These are phyloP conservation scores for Macrobrachium nipponense DNA, from an alignment of 1,140 invertebrate genomes.

Conservation along the genomic window DNA sequence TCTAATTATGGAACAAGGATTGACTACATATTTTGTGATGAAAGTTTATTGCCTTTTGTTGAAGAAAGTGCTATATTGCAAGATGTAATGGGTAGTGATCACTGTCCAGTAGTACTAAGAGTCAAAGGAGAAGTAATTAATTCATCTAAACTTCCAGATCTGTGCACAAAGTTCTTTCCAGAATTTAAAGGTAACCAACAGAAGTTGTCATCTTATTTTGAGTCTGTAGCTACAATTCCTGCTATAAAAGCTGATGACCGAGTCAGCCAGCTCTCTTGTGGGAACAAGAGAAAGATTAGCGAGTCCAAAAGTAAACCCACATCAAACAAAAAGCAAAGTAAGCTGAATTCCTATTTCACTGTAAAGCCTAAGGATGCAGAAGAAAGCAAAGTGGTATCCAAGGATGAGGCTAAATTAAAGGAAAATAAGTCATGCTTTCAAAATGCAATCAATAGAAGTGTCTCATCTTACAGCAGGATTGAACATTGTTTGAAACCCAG, in stretches of 20 bases:
- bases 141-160: slow-evolving; percentile 67
- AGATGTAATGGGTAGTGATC: slow-evolving; percentile 74
- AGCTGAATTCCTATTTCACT: slow-evolving; percentile 46
- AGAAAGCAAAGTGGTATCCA: background rate
- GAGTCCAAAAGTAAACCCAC: slow-evolving; percentile 35
- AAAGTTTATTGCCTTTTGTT: slow-evolving; percentile 67
- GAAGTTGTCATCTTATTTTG: slow-evolving; percentile 70
- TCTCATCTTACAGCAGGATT: background rate
- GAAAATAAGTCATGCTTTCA: background rate
- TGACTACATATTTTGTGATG: slow-evolving; percentile 73
- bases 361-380: background rate
- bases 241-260: background rate
- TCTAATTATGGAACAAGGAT: slow-evolving; percentile 75
- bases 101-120: slow-evolving; percentile 72
- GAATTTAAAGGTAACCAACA: slow-evolving; percentile 73
- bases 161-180: slow-evolving; percentile 72
- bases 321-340: slow-evolving; percentile 47
- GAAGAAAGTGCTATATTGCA: slow-evolving; percentile 68
- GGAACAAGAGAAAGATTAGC: slow-evolving; percentile 16
- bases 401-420: background rate
- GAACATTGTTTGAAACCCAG: background rate
- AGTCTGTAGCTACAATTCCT: slow-evolving; percentile 14
- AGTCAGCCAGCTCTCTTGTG: background rate
- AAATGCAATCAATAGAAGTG: background rate
- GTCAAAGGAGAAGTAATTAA: slow-evolving; percentile 67